These are phyloP conservation scores for Tipula lateralis DNA, from an alignment of 2,888 invertebrate genomes.

Conservation along the genomic window DNA sequence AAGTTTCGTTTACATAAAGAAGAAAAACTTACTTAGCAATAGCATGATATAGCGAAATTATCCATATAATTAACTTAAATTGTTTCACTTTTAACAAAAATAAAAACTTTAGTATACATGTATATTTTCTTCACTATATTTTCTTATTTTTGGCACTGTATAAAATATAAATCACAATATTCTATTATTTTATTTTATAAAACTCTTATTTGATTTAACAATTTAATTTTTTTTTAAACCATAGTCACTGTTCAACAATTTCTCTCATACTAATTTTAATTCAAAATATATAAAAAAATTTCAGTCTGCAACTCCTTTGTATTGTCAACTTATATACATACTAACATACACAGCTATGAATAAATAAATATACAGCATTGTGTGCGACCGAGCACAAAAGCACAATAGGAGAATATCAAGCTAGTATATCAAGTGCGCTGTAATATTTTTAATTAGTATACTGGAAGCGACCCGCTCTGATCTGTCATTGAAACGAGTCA, in stretches of 20 bases:
- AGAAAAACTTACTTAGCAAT: background rate
- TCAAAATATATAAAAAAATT: background rate
- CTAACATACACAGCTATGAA: background rate
- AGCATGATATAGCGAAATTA: background rate
- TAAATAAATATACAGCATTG: background rate
- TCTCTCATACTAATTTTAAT: background rate
- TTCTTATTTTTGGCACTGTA: background rate
- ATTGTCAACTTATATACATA: background rate
- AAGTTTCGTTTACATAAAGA: background rate
- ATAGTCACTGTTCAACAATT: background rate
- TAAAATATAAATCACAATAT: slow-evolving; percentile 12
- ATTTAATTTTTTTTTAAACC: background rate
- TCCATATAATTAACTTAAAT: background rate
- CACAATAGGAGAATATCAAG: background rate
- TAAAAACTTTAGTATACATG: background rate
- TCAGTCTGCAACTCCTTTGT: background rate
- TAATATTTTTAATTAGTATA: background rate
- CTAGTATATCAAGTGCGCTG: background rate
- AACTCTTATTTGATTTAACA: background rate
- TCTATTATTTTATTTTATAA: background rate
- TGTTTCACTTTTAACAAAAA: background rate
- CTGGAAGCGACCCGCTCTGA: background rate
- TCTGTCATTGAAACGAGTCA: background rate
- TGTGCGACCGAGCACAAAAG: background rate
- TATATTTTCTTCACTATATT: background rate